Conservation (phyloP, 2,888 invertebrate species). For the Exocentrus adspersus region DNA sequence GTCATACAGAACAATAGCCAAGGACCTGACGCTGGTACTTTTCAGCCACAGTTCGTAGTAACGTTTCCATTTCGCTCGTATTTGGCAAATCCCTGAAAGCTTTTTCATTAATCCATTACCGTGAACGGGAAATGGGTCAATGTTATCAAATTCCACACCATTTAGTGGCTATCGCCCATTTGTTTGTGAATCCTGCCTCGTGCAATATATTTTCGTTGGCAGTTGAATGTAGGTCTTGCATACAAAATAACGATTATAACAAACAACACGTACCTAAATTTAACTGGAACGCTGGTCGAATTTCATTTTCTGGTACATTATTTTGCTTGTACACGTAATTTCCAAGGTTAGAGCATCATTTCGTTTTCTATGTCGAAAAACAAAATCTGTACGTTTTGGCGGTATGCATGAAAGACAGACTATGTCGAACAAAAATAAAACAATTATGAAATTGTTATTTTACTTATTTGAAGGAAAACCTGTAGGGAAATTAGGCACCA, state of each 20-base stretch:
- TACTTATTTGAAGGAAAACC: too few species aligned
- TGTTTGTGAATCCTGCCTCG: neutral
- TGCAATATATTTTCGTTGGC: constrained; percentile 16
- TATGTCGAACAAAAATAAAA: too few species aligned
- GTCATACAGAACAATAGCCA: too few species aligned
- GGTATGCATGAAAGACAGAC: too few species aligned
- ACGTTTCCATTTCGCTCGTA: neutral
- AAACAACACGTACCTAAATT: constrained; percentile 6
- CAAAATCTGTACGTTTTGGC: too few species aligned
- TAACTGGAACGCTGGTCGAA: constrained; percentile 4
- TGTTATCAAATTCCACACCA: constrained; percentile 15
- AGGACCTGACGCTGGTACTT: too few species aligned
- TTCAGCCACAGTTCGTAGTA: too few species aligned
- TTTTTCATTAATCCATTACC: neutral
- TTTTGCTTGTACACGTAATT: neutral
- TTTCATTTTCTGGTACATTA: constrained; percentile 14
- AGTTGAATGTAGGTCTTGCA: constrained; percentile 2
- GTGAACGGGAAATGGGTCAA: constrained; percentile 10
- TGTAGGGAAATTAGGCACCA: too few species aligned
- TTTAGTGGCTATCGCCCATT: constrained; percentile 7
- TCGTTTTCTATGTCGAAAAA: neutral
- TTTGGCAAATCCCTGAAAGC: neutral
- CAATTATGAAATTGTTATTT: too few species aligned
- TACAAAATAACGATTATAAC: constrained; percentile 3
- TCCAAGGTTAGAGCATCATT: neutral